Evolutionary conservation across 2,888 invertebrate genomes (phyloP).

Genomic region (Megalurothrips usitatus): DNA sequence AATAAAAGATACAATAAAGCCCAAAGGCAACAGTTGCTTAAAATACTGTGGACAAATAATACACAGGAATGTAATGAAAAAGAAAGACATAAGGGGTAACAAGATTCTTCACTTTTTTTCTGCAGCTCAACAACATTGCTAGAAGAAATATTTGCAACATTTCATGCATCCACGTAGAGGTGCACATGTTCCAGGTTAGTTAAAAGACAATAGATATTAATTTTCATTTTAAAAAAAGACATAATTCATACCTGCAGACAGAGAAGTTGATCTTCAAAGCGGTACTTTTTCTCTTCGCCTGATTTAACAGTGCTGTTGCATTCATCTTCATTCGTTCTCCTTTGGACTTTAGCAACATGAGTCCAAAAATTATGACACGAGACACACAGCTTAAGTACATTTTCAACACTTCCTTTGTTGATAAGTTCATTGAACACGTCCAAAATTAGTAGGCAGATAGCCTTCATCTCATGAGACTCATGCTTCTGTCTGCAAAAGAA

Average conservation of each 20-base stretch:
- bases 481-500: neutral
- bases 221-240: no score
- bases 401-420: slow-evolving; percentile 12
- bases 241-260: neutral
- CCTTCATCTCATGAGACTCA: neutral
- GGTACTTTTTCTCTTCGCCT: neutral
- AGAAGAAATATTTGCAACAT: no score
- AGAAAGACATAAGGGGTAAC: no score
- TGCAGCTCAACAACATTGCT: no score
- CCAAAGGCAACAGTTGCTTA: no score
- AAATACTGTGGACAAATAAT: no score
- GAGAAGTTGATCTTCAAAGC: slow-evolving; percentile 15
- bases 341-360: neutral
- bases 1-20: neutral
- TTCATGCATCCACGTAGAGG: no score
- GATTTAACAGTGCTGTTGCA: neutral
- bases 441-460: neutral
- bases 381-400: slow-evolving; percentile 7
- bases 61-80: no score
- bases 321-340: neutral
- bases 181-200: no score
- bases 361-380: neutral
- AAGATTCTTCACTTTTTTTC: no score
- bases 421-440: slow-evolving; percentile 1
- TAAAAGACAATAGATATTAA: no score